These are phyloP conservation scores for Nycticryphes semicollaris DNA, from an alignment of 2,113 vertebrate species.

Conservation along the genomic window DNA sequence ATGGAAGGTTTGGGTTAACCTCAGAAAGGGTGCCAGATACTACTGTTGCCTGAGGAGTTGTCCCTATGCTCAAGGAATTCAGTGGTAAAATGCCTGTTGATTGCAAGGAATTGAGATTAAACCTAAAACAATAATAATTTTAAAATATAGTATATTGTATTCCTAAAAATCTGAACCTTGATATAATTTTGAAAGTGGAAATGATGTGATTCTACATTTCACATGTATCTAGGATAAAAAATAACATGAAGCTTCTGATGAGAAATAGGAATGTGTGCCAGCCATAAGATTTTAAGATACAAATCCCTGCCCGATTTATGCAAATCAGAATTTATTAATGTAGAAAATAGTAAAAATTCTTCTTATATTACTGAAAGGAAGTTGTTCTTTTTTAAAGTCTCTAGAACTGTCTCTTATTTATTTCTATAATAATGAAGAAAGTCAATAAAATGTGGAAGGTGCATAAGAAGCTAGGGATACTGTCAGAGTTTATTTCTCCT, in stretches of 20 bases:
- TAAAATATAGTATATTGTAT: background rate
- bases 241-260: rapidly evolving
- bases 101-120: background rate
- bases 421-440: background rate
- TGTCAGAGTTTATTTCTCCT: background rate
- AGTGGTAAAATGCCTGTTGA: background rate
- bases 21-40: background rate
- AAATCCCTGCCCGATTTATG: background rate
- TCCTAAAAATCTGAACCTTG: background rate
- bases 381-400: background rate
- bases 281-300: background rate
- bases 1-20: background rate
- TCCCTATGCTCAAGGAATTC: background rate
- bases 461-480: background rate
- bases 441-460: background rate
- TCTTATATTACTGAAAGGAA: background rate
- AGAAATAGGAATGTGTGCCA: background rate
- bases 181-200: background rate
- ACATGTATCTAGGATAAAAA: background rate
- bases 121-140: background rate
- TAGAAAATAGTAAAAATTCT: background rate
- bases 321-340: background rate
- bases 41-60: background rate
- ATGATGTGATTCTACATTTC: background rate
- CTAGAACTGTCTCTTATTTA: background rate